Evolutionary conservation across 2,113 vertebrate genomes (phyloP), one percentile per base, ranked within the genome.

Genomic region (Dipodomys stephensi): DNA sequence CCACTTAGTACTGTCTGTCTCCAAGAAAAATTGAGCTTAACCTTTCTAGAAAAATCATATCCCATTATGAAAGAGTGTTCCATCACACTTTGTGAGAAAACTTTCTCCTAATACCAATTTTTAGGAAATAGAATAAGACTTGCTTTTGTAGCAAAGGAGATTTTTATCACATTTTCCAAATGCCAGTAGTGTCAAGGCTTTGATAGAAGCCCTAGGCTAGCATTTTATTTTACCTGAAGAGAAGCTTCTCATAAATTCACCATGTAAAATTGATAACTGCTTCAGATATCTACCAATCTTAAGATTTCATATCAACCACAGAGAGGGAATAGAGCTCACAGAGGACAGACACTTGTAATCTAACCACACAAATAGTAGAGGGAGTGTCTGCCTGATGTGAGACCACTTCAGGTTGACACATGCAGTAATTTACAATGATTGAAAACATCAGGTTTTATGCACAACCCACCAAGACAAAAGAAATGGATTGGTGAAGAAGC

Each of bases 151-250:
- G 81, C 91, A 89, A 95, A 88, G 83, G 64, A 95, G 27, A 28
- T 92, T 90, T 96, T 92, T 91, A 82, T 90, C 93, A 94, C 72
- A 71, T 95, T 95, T 39, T 90, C 60, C 72, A 97, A 85, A 90
- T 92, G 74, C 65, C 85, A 77, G 53, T 95, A 78, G n/a, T 92
- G 53, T 88, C 49, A 62, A 86, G 72, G 32, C 67, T 85, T 73
- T 96, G 91, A 86, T 90, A 92, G 90, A 95, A 96, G 32, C 91
- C 79, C 27, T 83, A 72, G 90, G 93, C 88, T 92, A 93, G 46
- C 64, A 81, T 95, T 90, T 94, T 85, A 90, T 94, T 96, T 96
- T 95, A 96, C 94, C 96, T 95, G 80, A 85, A 93, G 85, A 94
- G 88, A 69, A 95, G 15, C 67, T 74, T 92, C 69, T 90, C 39